Base-by-base conservation (phyloP, 1,140 invertebrate genomes). In the Drosophila melanica region DNA sequence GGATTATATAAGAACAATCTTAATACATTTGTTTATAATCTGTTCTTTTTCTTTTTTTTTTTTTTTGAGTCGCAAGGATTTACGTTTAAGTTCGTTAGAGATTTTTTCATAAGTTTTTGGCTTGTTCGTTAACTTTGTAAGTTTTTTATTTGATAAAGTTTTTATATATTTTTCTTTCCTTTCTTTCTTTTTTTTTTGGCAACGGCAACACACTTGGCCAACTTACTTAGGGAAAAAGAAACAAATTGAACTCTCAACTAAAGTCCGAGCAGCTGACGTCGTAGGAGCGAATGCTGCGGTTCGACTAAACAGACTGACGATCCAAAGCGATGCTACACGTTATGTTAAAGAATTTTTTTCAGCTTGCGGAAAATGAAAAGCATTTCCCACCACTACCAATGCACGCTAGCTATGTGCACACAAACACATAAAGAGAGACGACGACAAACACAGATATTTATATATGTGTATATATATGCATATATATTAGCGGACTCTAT, bases 261-360 rank as follows among this genome's bases (percentile, higher is more conserved):
- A 87, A 82, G 90, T 92, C 90, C 90, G 90, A 91, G 90, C 90
- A 92, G 90, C 90, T 92, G 90, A 91, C 90, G 90, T 92, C 74
- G 89, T 92, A 90, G 90, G 90, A 92, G 90, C 90, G 90, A 92
- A 92, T 92, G 90, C 90, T 92, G 90, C 90, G 90, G 90, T 92
- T 92, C 90, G 90, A 92, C 90, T 92, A 92, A 92, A 92, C 90
- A 91, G 90, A 92, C 90, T 92, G 90, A 91, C 90, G 90, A 90
- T 90, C 85, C 73, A 82, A 78, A 77, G 82, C 81, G 90, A 82
- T 91, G 89, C 90, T 90, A 86, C 87, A 91, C 90, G 86, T 85
- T 89, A 91, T 91, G 90, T 91, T 91, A 90, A 91, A 91, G 90
- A 91, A 90, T 91, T 91, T 91, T 90, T 71, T 90, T 85, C 75